A percentile compares a stretch with the other conserved stretches of the same genome.
Evolutionary conservation across 2,797 vertebrate genomes (phyloP).

Genomic region (Triplophysa yarkandensis): DNA sequence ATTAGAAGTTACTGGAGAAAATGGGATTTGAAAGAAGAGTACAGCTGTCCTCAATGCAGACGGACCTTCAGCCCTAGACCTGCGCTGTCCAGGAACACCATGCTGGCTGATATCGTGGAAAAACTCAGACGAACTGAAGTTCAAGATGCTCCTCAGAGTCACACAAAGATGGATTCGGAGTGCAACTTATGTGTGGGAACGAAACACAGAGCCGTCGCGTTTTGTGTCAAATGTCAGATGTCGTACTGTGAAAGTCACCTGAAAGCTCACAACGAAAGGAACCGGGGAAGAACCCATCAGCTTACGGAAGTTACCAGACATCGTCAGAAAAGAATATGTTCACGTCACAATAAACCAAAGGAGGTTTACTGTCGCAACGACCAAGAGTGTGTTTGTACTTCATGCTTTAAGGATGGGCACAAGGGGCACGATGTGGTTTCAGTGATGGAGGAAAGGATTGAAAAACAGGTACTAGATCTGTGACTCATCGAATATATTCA

Average conservation of each 20-base stretch:
- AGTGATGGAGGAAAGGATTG: slow-evolving; percentile 79
- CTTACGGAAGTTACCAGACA: slow-evolving; percentile 78
- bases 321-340: slow-evolving; percentile 82
- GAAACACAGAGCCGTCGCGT: slow-evolving; percentile 81
- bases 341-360: slow-evolving; percentile 81
- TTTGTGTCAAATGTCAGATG: slow-evolving; percentile 83
- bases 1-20: slow-evolving; percentile 76
- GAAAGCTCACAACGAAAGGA: slow-evolving; percentile 66
- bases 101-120: slow-evolving; percentile 73
- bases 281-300: slow-evolving; percentile 80
- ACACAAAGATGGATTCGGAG: slow-evolving; percentile 45
- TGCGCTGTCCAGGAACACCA: slow-evolving; percentile 70
- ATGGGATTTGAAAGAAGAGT: slow-evolving; percentile 64
- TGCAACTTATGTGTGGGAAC: slow-evolving; percentile 85
- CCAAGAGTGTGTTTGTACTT: slow-evolving; percentile 87
- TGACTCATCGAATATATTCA: neutral
- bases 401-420: slow-evolving; percentile 74
- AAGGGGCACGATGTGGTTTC: slow-evolving; percentile 83
- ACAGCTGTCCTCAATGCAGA: slow-evolving; percentile 77
- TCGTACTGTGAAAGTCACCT: slow-evolving; percentile 82
- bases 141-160: neutral
- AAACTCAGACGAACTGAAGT: slow-evolving; percentile 54
- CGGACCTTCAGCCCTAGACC: slow-evolving; percentile 70
- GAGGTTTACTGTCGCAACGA: slow-evolving; percentile 89
- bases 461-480: slow-evolving; percentile 67